Conservation (phyloP, 2,888 invertebrate genomes). For the Synanthedon tipuliformis region DNA sequence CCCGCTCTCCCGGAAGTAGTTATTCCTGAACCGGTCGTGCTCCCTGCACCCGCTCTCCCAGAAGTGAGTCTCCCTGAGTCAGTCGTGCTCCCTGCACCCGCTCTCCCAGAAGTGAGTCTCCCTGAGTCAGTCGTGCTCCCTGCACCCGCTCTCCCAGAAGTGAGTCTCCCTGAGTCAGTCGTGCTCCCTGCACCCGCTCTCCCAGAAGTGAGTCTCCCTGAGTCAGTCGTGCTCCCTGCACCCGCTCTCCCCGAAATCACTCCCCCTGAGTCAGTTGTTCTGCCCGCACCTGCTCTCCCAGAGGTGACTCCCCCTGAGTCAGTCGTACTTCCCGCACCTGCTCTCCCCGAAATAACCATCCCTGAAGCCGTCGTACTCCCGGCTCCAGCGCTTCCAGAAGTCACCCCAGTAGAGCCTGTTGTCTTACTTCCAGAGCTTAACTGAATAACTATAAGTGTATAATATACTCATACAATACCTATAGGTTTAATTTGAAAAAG, state of each 20-base stretch:
- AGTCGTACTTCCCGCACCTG: constrained; percentile 5
- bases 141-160: constrained; percentile 6
- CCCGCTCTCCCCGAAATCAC: constrained; percentile 6
- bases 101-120: constrained; percentile 1
- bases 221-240: constrained; percentile 3
- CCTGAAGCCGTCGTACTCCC: constrained; percentile 4
- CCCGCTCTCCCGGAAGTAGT: constrained; percentile 8
- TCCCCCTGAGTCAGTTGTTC: constrained; percentile 3
- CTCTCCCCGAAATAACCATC: constrained; percentile 7
- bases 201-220: constrained; percentile 2
- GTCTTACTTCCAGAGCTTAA: constrained; percentile 4
- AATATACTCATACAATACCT: no score
- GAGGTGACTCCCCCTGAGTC: constrained; percentile 3
- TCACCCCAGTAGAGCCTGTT: constrained; percentile 1
- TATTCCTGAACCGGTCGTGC: not conserved
- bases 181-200: constrained; percentile 5
- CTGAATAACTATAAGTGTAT: no score
- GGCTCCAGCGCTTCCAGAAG: constrained; percentile 8
- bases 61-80: constrained; percentile 3
- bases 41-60: constrained; percentile 7
- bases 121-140: constrained; percentile 4
- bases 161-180: constrained; percentile 3
- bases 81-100: constrained; percentile 5
- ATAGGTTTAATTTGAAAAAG: no score
- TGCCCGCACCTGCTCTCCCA: constrained; percentile 5